phyloP scores from a whole-genome alignment of 2,113 vertebrate species.

The Megaleporinus macrocephalus region DNA sequence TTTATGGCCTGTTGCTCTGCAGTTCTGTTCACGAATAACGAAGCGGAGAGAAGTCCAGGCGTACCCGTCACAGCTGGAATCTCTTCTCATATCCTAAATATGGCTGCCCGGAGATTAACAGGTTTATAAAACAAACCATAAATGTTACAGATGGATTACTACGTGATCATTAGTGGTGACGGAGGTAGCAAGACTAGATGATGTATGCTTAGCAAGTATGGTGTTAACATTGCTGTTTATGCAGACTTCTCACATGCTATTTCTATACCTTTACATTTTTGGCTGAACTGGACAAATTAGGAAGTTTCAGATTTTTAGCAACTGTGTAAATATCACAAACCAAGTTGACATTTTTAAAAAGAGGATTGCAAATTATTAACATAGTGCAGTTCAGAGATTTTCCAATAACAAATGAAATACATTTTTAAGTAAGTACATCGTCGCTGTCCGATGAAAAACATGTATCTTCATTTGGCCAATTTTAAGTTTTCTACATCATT shows the following conservation, averaged over 20 bases:
- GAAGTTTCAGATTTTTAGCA: not conserved
- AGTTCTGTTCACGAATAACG: slow-evolving; percentile 45
- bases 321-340: not conserved
- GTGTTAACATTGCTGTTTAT: not conserved
- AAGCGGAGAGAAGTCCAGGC: slow-evolving; percentile 39
- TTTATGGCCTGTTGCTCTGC: slow-evolving; percentile 47
- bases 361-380: too few relatives aligned
- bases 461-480: too few relatives aligned
- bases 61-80: slow-evolving; percentile 48
- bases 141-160: slow-evolving; percentile 51
- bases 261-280: not conserved
- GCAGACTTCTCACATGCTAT: not conserved
- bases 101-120: slow-evolving; percentile 42
- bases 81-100: slow-evolving; percentile 45
- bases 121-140: slow-evolving; percentile 40
- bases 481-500: too few relatives aligned
- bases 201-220: not conserved
- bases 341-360: not conserved
- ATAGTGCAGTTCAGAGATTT: too few relatives aligned
- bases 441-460: too few relatives aligned
- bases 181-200: not conserved
- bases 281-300: not conserved
- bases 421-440: too few relatives aligned
- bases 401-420: too few relatives aligned
- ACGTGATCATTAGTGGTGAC: slow-evolving; percentile 31